phyloP scores from a whole-genome alignment of 2,113 vertebrate species.

The Phyllostomus discolor region DNA sequence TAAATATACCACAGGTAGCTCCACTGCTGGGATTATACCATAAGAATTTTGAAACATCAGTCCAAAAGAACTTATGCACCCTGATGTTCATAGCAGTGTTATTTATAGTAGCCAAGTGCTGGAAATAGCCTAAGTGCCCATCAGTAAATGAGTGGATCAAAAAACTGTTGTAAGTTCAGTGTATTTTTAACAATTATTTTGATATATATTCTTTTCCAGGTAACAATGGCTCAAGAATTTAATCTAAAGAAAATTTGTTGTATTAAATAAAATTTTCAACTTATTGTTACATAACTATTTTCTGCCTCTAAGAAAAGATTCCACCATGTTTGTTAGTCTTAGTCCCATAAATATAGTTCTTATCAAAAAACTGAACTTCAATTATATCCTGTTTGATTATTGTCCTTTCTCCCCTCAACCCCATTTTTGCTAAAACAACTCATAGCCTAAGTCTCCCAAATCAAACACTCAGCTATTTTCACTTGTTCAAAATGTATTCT shows the following conservation, averaged over 20 bases:
- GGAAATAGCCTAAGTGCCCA: no score
- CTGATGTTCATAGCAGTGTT: no score
- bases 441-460: not conserved
- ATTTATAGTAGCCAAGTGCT: no score
- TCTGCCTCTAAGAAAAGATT: slow-evolving; percentile 29
- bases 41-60: no score
- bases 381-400: not conserved
- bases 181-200: slow-evolving; percentile 59
- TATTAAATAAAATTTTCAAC: slow-evolving; percentile 56
- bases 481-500: not conserved
- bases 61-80: no score
- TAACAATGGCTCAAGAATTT: slow-evolving; percentile 65
- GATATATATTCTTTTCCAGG: slow-evolving; percentile 67
- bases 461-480: not conserved
- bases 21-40: no score
- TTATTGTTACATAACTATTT: not conserved
- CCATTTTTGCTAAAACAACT: not conserved
- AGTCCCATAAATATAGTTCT: not conserved
- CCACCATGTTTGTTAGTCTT: not conserved
- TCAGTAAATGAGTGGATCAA: no score
- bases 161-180: not conserved
- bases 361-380: not conserved
- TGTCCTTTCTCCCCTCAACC: not conserved
- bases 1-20: no score
- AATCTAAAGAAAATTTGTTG: slow-evolving; percentile 59